Evolutionary conservation across 2,113 vertebrate species (phyloP).

Genomic region (Oreotrochilus melanogaster): DNA sequence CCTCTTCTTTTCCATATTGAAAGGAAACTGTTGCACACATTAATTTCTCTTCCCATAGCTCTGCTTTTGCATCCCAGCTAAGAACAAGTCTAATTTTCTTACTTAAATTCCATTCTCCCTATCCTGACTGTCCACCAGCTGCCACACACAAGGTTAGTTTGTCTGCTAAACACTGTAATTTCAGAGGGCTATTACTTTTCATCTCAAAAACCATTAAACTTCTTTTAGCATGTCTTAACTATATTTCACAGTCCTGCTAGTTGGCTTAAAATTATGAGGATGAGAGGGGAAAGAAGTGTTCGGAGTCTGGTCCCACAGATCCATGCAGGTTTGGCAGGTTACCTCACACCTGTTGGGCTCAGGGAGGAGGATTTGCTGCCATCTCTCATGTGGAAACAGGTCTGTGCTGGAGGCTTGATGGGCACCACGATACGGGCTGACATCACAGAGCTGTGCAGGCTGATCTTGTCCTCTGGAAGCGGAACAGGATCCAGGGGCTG

Average conservation of each 20-base stretch:
- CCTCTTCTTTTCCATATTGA: not conserved
- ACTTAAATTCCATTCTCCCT: not conserved
- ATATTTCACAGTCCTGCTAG: not conserved
- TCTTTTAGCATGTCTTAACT: not conserved
- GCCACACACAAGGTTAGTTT: accelerated
- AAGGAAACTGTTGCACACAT: not conserved
- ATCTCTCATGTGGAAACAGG: not conserved
- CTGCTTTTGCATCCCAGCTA: not conserved
- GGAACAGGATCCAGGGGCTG: accelerated
- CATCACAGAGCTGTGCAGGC: accelerated
- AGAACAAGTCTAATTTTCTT: not conserved
- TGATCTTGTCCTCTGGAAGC: accelerated
- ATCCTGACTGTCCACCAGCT: not conserved
- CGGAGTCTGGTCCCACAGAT: accelerated
- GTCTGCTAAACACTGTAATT: not conserved
- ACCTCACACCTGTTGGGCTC: accelerated
- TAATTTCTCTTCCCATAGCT: not conserved
- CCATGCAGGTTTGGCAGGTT: not conserved
- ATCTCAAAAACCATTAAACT: not conserved
- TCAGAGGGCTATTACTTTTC: not conserved
- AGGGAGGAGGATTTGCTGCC: not conserved
- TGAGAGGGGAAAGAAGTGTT: not conserved
- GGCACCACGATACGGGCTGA: accelerated
- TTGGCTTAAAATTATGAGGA: not conserved
- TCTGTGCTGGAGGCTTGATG: accelerated